Conservation (phyloP, 2,113 vertebrate species). For the Rhipidura dahli region DNA sequence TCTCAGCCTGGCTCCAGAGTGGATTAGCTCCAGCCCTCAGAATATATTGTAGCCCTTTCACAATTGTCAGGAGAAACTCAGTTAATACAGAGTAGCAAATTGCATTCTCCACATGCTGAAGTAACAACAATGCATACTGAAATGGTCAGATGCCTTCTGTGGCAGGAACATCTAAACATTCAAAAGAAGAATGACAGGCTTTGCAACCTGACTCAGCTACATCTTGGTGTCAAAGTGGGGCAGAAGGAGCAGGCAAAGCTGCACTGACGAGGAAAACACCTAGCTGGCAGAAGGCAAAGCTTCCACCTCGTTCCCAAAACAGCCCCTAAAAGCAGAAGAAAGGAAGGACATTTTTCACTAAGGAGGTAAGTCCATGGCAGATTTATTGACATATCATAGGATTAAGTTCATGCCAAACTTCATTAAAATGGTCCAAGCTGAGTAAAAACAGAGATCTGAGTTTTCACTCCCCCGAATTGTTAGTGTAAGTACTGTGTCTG, state of each 20-base stretch:
- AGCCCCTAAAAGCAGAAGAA: background rate
- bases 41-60: background rate
- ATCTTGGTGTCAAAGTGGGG: background rate
- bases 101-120: background rate
- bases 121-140: background rate
- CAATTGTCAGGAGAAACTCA: background rate
- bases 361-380: background rate
- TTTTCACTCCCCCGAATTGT: background rate
- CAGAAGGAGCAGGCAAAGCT: background rate
- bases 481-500: background rate
- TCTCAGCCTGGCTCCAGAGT: background rate
- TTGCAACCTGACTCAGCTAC: background rate
- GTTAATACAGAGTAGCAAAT: background rate
- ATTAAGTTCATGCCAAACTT: background rate
- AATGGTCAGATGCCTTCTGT: background rate
- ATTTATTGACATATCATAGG: background rate
- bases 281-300: background rate
- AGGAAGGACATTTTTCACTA: background rate
- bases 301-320: background rate
- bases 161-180: background rate
- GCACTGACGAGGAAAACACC: background rate
- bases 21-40: background rate
- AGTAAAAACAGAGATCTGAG: background rate
- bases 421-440: background rate
- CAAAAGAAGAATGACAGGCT: background rate